Evolutionary conservation across 2,888 invertebrate genomes (phyloP).

Genomic region (Myopa tessellatipennis): DNA sequence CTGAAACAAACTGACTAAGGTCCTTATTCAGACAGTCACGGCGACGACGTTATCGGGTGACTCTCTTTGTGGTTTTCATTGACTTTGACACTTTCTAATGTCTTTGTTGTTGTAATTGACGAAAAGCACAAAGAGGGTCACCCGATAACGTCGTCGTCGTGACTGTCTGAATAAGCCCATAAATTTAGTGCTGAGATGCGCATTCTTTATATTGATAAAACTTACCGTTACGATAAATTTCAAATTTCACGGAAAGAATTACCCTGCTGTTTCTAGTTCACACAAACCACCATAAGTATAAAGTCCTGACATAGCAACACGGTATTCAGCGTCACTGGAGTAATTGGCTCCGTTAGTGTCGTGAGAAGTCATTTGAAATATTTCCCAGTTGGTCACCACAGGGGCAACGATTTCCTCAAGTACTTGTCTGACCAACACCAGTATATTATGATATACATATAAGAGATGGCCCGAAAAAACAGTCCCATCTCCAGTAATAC

Average conservation of each 20-base stretch:
- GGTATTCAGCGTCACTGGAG: not conserved
- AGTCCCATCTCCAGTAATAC: not conserved
- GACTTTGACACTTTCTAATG: no score
- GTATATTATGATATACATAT: not conserved
- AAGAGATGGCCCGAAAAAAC: not conserved
- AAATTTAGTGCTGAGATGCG: no score
- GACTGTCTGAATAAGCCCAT: no score
- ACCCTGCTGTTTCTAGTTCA: no score
- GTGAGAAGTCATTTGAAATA: not conserved
- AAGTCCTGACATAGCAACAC: not conserved
- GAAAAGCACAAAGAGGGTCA: no score
- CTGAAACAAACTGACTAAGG: no score
- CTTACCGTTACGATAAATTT: not conserved
- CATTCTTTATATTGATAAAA: not conserved
- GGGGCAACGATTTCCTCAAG: not conserved
- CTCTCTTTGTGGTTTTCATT: no score
- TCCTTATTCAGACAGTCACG: no score
- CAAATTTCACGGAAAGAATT: not conserved
- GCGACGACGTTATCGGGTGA: no score
- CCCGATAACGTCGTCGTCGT: no score
- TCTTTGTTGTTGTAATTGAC: no score
- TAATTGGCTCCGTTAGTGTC: not conserved
- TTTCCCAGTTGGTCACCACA: not conserved
- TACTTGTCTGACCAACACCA: not conserved
- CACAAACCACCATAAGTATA: not conserved